phyloP scores from a whole-genome alignment of 2,888 invertebrate genomes.

The Eilema griseolum region DNA sequence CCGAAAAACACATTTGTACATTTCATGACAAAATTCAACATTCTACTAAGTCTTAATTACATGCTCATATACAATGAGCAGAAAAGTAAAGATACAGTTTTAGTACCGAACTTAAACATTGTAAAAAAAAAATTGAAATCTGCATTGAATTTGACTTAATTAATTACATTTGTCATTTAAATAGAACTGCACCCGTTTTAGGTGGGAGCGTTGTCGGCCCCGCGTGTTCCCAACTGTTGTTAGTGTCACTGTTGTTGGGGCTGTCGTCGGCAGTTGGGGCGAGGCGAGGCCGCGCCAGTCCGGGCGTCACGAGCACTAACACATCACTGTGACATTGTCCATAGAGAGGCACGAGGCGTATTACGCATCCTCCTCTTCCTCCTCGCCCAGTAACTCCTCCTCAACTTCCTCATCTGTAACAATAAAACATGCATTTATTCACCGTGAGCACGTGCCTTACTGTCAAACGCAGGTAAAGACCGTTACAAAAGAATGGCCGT shows the following conservation, averaged over 20 bases:
- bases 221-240: slow-evolving; percentile 82
- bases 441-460: slow-evolving; percentile 21
- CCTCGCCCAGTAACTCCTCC: slow-evolving; percentile 83
- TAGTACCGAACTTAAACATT: slow-evolving; percentile 82
- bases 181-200: slow-evolving; percentile 85
- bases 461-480: slow-evolving; percentile 8
- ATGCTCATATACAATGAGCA: slow-evolving; percentile 69
- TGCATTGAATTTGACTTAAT: slow-evolving; percentile 83
- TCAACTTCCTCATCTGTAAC: slow-evolving; percentile 85
- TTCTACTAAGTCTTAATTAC: slow-evolving; percentile 84
- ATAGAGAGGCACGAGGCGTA: slow-evolving; percentile 81
- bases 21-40: slow-evolving; percentile 86
- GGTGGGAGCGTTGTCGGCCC: slow-evolving; percentile 83
- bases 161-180: slow-evolving; percentile 87
- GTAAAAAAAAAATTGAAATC: slow-evolving; percentile 77
- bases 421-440: slow-evolving; percentile 32
- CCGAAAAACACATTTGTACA: slow-evolving; percentile 86
- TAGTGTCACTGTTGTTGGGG: slow-evolving; percentile 58
- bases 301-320: slow-evolving; percentile 85
- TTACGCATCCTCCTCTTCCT: slow-evolving; percentile 87
- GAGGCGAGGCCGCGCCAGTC: slow-evolving; percentile 81
- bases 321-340: slow-evolving; percentile 88
- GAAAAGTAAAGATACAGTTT: slow-evolving; percentile 77
- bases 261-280: slow-evolving; percentile 78
- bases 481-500: background rate